Evolutionary conservation across 2,113 vertebrate genomes (phyloP).

Genomic region (Reinhardtius hippoglossoides): DNA sequence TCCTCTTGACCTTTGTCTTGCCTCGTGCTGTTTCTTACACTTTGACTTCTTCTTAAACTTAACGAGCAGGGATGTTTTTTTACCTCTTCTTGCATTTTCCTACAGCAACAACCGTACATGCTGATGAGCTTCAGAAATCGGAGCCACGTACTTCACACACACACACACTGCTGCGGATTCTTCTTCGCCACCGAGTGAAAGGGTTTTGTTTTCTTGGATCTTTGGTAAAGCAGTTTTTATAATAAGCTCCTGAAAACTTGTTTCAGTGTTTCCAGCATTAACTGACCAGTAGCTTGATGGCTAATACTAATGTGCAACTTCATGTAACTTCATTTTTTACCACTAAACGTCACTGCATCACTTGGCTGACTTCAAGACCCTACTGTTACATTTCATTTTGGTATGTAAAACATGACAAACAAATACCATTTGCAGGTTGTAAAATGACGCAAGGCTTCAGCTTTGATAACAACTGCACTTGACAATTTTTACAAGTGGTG

Average conservation of each 20-base stretch:
- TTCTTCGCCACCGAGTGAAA: too few relatives aligned
- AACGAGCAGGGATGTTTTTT: neutral
- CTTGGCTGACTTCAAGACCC: neutral
- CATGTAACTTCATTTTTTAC: too few relatives aligned
- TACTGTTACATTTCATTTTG: neutral
- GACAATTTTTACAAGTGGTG: neutral
- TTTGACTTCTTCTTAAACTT: neutral
- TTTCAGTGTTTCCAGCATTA: neutral
- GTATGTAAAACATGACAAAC: conserved; percentile 7
- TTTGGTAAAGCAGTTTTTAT: neutral
- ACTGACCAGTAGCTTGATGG: neutral
- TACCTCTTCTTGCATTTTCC: neutral
- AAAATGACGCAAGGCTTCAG: conserved; percentile 2
- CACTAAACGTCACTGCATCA: neutral
- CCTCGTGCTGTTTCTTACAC: neutral
- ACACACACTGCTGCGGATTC: neutral
- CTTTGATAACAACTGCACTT: conserved; percentile 44
- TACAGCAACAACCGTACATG: neutral
- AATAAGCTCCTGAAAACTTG: neutral
- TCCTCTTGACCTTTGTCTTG: conserved; percentile 7
- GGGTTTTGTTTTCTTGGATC: neutral
- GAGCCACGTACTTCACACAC: neutral
- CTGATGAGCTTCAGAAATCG: conserved; percentile 1
- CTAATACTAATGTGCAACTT: too few relatives aligned
- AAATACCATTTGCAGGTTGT: neutral